Conservation (phyloP, 2,888 invertebrate species). For the Aelia acuminata region DNA sequence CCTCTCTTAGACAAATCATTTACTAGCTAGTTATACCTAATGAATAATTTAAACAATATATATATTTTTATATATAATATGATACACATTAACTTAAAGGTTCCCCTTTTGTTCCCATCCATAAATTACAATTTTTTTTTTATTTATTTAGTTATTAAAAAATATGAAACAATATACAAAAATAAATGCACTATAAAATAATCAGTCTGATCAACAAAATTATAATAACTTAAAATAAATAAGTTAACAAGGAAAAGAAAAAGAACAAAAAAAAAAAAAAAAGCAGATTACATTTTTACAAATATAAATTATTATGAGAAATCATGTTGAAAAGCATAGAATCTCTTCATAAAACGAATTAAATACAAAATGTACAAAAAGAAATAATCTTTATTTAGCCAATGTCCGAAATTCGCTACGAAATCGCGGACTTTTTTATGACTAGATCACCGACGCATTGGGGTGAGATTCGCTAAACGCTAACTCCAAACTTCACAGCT, state of each 20-base stretch:
- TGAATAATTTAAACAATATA: conserved; percentile 50
- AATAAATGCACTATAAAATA: conserved; percentile 44
- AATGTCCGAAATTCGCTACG: not conserved
- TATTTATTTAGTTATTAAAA: no score
- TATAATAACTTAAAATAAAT: not conserved
- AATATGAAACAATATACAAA: conserved; percentile 34
- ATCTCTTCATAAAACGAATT: conserved; percentile 32
- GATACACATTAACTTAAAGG: conserved; percentile 40
- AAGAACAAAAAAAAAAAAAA: not conserved
- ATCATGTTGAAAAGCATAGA: not conserved
- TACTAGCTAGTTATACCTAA: conserved; percentile 40
- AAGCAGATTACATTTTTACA: not conserved
- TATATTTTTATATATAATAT: conserved; percentile 38
- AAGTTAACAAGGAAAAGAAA: no score
- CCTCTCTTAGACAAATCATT: conserved; percentile 40
- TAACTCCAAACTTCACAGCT: conserved; percentile 43
- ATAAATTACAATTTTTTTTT: conserved; percentile 43
- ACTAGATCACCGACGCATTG: conserved; percentile 26
- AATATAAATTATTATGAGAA: not conserved
- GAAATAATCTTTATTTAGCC: conserved; percentile 22
- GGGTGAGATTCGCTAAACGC: conserved; percentile 11
- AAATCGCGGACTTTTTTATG: conserved; percentile 25
- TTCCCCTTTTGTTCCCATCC: conserved; percentile 51
- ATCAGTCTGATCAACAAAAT: conserved; percentile 44
- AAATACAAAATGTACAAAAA: not conserved